Base-by-base conservation (phyloP, 1,140 invertebrate genomes). In the Monomorium pharaonis region DNA sequence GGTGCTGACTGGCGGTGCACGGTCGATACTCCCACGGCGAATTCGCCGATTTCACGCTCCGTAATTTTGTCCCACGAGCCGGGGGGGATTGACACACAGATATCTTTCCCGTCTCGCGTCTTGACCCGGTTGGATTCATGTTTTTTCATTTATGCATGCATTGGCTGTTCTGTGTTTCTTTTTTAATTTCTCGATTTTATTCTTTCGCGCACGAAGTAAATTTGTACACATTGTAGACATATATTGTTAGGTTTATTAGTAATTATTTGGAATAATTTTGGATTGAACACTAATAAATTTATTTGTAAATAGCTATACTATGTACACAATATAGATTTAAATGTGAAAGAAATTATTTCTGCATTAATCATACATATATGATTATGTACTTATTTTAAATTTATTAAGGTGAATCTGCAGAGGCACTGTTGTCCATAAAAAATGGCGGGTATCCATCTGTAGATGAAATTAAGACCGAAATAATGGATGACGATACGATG, bases 401-500 rank as follows among this genome's bases (percentile, higher is more conserved):
- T 27, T 75, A 6, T 70, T 92, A 92, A 96, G 95, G 91, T 94
- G 95, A 96, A 93, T 95, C 95, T 83, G 96, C 95, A 37, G 95
- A 95, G 78, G 94, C 95, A 70, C 89, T 96, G 27, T 91, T 96
- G 74, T 95, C 95, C 58, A 95, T 96, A 86, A 96, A 96, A 92
- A 96, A 96, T 93, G 95, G 95, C 63, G 93, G 93, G 12, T 95
- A 95, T 89, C 94, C 95, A 83, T 92, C 92, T 0, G 88, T 94
- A 6, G 94, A 95, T 60, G 92, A 94, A 81, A 93, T 95, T 81
- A 94, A 95, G 86, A 94, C 90, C 2, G 95, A 95, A 90, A 81
- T 93, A 49, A 93, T 96, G 16, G 97, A 97, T 90, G 95, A 97
- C 86, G 96, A 96, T 88, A 95, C 95, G 6, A 96, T 96, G 95